Evolutionary conservation across 1,140 invertebrate genomes (phyloP).

Genomic region (Drosophila grimshawi): DNA sequence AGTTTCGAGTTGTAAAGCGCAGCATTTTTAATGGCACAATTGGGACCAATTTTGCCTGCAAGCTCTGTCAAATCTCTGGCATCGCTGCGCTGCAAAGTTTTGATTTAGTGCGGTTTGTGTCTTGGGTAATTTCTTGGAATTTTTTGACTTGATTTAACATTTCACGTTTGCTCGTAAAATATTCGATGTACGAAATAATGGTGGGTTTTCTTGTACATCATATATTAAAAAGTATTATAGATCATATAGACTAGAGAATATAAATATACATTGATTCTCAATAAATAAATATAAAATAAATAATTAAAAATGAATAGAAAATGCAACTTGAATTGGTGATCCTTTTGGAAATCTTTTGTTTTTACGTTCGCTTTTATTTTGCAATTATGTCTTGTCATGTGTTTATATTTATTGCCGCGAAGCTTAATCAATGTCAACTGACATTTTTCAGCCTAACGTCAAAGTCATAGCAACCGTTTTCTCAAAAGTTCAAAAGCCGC

Average conservation of each 20-base stretch:
- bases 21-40: conserved; percentile 34
- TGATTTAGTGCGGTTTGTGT: conserved; percentile 38
- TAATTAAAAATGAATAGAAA: too few relatives aligned
- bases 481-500: not conserved
- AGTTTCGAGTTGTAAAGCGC: conserved; percentile 21
- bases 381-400: conserved; percentile 27
- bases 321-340: too few relatives aligned
- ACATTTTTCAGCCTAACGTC: not conserved
- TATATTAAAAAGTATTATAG: too few relatives aligned
- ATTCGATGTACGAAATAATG: too few relatives aligned
- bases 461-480: not conserved
- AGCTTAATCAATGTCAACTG: not conserved
- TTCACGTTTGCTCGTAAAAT: conserved; percentile 6
- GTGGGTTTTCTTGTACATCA: too few relatives aligned
- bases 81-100: not conserved
- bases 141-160: conserved; percentile 22
- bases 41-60: conserved; percentile 34
- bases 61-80: conserved; percentile 21
- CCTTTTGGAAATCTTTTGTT: too few relatives aligned
- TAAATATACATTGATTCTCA: too few relatives aligned
- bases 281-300: too few relatives aligned
- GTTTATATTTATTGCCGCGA: too few relatives aligned
- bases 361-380: not conserved
- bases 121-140: conserved; percentile 38
- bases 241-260: too few relatives aligned